Conservation (phyloP, 2,888 invertebrate genomes). For the Archips crataeganus region DNA sequence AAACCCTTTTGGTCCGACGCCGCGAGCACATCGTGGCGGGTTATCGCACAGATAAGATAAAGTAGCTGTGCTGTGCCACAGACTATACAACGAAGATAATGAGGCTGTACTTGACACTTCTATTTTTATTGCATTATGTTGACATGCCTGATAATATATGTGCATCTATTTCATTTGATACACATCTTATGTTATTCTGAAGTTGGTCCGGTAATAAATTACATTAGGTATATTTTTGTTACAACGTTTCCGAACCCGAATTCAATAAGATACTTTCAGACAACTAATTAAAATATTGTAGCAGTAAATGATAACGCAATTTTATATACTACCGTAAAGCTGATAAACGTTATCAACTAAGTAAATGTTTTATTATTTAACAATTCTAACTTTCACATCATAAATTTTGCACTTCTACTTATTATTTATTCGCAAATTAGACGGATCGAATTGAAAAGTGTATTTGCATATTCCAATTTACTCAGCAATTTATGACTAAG, state of each 20-base stretch:
- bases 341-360: conserved; percentile 19
- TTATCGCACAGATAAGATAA: conserved; percentile 39
- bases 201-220: neutral
- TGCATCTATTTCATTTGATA: conserved; percentile 7
- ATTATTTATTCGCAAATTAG: conserved; percentile 27
- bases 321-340: conserved; percentile 29
- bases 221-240: neutral
- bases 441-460: conserved; percentile 3
- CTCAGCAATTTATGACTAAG: conserved; percentile 10
- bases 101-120: neutral
- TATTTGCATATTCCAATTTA: conserved; percentile 16
- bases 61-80: conserved; percentile 24
- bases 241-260: neutral
- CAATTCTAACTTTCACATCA: conserved; percentile 25
- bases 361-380: neutral
- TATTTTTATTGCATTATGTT: conserved; percentile 12
- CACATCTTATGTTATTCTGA: neutral
- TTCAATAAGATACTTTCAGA: neutral
- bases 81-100: conserved; percentile 9
- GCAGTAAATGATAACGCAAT: conserved; percentile 9
- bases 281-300: neutral
- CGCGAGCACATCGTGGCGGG: conserved; percentile 25
- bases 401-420: conserved; percentile 20
- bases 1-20: conserved; percentile 32
- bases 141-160: conserved; percentile 15